A percentile compares a stretch with the other conserved stretches of the same genome.
Evolutionary conservation across 2,113 vertebrate genomes (phyloP).

Genomic region (Lophochroa leadbeateri): DNA sequence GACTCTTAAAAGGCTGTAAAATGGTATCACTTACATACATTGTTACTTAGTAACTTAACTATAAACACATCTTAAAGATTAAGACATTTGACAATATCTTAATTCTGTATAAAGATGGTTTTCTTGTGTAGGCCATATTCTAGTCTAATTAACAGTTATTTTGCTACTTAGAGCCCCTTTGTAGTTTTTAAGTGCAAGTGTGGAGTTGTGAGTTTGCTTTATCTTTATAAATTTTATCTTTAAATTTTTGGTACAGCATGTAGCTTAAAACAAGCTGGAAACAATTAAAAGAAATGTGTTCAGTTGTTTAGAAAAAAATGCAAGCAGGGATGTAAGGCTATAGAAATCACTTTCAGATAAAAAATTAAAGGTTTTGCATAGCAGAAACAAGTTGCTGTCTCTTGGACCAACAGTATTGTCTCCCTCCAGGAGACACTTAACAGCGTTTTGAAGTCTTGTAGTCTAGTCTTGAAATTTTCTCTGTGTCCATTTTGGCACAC

Average conservation of each 20-base stretch:
- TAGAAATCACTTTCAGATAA: neutral
- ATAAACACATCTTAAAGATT: neutral
- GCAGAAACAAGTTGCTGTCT: neutral
- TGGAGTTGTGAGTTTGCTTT: neutral
- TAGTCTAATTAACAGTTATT: neutral
- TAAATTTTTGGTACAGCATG: neutral
- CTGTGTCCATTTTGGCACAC: fast-evolving
- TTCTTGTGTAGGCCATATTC: neutral
- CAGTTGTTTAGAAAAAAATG: neutral
- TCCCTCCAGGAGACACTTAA: neutral
- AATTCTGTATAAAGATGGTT: neutral
- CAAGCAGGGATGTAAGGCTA: neutral
- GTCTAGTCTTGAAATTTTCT: neutral
- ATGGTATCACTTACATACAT: neutral
- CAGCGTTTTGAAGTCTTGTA: neutral
- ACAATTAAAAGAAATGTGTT: neutral
- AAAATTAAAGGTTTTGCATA: neutral
- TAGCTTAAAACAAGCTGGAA: neutral
- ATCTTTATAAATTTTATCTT: neutral
- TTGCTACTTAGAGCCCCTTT: neutral
- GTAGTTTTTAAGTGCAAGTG: neutral
- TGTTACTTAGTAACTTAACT: neutral
- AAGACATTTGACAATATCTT: neutral
- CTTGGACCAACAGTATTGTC: neutral
- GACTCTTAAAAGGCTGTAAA: neutral